These are phyloP conservation scores for Xenus cinereus DNA, from an alignment of 2,113 vertebrate species.

Conservation along the genomic window DNA sequence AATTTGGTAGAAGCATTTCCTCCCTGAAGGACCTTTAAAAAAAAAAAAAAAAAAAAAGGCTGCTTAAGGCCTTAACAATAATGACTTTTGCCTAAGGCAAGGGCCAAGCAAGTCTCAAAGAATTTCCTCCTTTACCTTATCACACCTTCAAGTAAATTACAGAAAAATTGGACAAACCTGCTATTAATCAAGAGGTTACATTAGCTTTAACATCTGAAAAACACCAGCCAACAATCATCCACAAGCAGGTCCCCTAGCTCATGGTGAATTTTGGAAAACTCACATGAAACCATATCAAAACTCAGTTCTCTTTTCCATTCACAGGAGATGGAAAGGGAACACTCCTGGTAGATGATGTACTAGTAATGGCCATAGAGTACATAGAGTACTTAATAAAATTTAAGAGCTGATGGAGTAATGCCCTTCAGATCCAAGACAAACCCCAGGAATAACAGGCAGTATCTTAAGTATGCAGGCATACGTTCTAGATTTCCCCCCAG, in stretches of 20 bases:
- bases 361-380: neutral
- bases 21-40: neutral
- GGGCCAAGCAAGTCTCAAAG: neutral
- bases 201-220: neutral
- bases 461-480: neutral
- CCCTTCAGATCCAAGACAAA: neutral
- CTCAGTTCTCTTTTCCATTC: neutral
- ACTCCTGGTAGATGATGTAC: neutral
- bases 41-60: neutral
- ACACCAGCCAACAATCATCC: neutral
- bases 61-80: neutral
- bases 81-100: neutral
- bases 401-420: neutral
- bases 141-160: neutral
- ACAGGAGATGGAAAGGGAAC: neutral
- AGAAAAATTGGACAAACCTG: neutral
- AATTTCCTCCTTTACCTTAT: neutral
- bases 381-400: neutral
- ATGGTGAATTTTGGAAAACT: neutral
- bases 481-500: neutral
- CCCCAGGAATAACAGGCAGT: neutral
- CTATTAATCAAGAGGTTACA: neutral
- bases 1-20: neutral
- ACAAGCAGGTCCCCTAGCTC: neutral
- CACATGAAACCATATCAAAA: neutral